Evolutionary conservation across 2,797 vertebrate genomes (phyloP).

Genomic region (Crenuchus spilurus): DNA sequence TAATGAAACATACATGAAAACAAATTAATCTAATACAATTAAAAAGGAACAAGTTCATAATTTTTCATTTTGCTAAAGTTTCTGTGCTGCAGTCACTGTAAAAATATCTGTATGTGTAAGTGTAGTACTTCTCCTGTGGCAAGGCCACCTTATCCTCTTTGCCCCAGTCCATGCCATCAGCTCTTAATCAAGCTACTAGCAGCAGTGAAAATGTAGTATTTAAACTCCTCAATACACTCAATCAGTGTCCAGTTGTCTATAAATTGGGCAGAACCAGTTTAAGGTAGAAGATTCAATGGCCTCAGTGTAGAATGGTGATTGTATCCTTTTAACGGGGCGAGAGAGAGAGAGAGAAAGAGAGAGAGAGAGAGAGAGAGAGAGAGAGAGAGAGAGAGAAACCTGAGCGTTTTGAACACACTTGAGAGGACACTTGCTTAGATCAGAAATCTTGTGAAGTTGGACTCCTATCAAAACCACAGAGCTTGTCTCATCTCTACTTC

Average conservation of each 20-base stretch:
- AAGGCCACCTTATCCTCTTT: too few species aligned
- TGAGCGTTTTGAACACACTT: neutral
- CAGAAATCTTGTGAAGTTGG: neutral
- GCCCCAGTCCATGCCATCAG: too few species aligned
- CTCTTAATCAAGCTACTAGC: neutral
- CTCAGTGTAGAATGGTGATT: neutral
- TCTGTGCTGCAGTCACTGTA: too few species aligned
- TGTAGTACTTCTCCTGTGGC: too few species aligned
- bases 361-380: neutral
- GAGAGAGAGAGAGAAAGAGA: neutral
- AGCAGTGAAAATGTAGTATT: neutral
- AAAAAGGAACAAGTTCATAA: too few species aligned
- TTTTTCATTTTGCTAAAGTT: too few species aligned
- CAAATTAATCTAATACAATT: too few species aligned
- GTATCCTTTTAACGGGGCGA: neutral
- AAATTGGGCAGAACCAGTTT: neutral
- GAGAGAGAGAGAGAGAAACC: neutral
- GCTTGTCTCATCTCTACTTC: neutral
- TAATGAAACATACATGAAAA: too few species aligned
- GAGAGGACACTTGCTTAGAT: neutral
- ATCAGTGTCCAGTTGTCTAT: neutral
- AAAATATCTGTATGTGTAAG: too few species aligned
- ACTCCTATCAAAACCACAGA: neutral
- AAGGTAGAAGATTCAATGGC: neutral
- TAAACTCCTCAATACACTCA: neutral